phyloP scores from a whole-genome alignment of 2,888 invertebrate genomes.

The Lochmaea crataegi region DNA sequence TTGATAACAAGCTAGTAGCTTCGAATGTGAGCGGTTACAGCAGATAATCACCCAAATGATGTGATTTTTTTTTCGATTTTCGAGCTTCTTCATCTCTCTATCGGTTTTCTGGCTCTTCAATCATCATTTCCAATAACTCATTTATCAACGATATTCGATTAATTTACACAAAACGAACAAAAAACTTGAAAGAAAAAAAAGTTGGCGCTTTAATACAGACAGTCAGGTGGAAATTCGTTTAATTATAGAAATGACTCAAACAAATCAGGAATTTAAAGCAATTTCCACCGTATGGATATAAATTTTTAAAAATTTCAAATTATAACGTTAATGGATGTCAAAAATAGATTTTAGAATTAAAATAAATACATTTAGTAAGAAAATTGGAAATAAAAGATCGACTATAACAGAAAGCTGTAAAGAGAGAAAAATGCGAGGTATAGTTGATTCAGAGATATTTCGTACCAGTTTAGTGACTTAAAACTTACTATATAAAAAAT shows the following conservation, averaged over 20 bases:
- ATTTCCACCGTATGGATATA: neutral
- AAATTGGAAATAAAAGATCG: no score
- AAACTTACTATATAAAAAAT: no score
- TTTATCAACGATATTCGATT: conserved; percentile 15
- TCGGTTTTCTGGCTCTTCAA: conserved; percentile 10
- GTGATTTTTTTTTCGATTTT: conserved; percentile 17
- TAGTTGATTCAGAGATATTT: no score
- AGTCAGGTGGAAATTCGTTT: neutral
- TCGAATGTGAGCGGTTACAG: conserved; percentile 13
- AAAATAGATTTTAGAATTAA: no score
- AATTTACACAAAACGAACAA: conserved; percentile 1
- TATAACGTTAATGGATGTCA: no score
- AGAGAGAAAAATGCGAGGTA: no score
- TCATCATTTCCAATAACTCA: conserved; percentile 15
- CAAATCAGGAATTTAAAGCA: neutral
- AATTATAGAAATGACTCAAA: neutral
- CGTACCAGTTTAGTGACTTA: no score
- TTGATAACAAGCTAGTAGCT: conserved; percentile 16
- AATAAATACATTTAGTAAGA: no score
- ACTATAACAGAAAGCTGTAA: no score
- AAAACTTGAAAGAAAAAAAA: neutral
- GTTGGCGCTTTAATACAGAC: neutral
- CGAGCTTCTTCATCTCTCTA: neutral
- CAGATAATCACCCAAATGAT: conserved; percentile 26
- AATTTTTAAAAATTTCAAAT: neutral